A percentile compares a stretch with the other conserved stretches of the same genome.
Evolutionary conservation across 2,113 vertebrate genomes (phyloP).

Genomic region (Poeciliopsis retropinna): DNA sequence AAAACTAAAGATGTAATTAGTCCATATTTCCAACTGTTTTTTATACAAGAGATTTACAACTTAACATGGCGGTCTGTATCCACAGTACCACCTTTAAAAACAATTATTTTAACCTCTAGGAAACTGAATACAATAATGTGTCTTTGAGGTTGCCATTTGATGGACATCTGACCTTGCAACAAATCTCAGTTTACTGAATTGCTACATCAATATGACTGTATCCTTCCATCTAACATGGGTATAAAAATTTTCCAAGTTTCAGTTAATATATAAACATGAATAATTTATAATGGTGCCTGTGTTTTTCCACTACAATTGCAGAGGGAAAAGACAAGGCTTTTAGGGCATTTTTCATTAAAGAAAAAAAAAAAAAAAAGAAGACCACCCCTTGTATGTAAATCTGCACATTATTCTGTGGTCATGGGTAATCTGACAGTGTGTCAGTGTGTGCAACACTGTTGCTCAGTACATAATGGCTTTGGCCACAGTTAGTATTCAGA

Average conservation of each 20-base stretch:
- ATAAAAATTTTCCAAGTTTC: conserved; percentile 61
- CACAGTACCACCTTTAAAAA: background rate
- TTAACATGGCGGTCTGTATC: background rate
- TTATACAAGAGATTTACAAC: background rate
- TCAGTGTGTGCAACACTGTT: conserved; percentile 62
- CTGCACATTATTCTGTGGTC: conserved; percentile 76
- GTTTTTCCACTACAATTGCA: conserved; percentile 63
- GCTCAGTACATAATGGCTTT: conserved; percentile 64
- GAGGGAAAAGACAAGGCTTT: conserved; percentile 39
- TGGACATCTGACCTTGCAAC: conserved; percentile 33
- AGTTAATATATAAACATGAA: conserved; percentile 60
- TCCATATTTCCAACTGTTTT: background rate
- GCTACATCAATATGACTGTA: conserved; percentile 41
- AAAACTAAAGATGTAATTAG: background rate
- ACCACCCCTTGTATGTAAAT: conserved; percentile 71
- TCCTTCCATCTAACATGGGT: background rate
- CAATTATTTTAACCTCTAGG: background rate
- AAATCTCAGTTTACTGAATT: conserved; percentile 53
- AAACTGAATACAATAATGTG: background rate
- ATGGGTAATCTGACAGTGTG: conserved; percentile 70
- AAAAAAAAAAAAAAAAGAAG: conserved; percentile 44
- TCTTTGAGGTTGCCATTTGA: background rate
- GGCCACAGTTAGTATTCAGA: conserved; percentile 76
- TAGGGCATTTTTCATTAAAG: conserved; percentile 61
- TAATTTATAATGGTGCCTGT: conserved; percentile 69